Percentiles rank a stretch among this genome's conserved stretches.
Conservation (phyloP, 2,797 vertebrate genomes). For the Ptychadena robeensis region DNA sequence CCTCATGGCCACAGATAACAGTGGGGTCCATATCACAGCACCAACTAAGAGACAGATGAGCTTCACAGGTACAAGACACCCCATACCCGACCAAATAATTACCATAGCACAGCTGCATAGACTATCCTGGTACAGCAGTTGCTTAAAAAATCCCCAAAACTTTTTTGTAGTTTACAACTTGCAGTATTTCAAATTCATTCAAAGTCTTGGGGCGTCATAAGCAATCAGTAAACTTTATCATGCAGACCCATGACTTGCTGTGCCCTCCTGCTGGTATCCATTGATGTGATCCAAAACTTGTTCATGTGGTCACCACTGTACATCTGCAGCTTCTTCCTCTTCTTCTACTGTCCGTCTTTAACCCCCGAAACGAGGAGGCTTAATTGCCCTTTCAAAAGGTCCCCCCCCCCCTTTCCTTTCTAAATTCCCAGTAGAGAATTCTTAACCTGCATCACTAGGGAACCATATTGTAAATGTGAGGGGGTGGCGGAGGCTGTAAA, state of each 20-base stretch:
- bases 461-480: conserved; percentile 17
- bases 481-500: neutral
- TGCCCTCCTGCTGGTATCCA: neutral
- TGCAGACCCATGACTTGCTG: neutral
- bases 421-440: conserved; percentile 29
- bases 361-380: neutral
- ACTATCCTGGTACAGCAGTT: neutral
- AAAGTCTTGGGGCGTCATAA: too few relatives aligned
- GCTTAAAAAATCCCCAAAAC: too few relatives aligned
- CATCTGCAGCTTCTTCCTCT: conserved; percentile 1
- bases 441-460: conserved; percentile 38
- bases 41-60: neutral
- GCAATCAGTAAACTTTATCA: too few relatives aligned
- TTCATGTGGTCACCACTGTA: neutral
- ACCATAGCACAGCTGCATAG: neutral
- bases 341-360: neutral
- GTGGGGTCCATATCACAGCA: neutral
- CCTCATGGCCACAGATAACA: neutral
- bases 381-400: conserved; percentile 10
- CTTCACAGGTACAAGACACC: neutral
- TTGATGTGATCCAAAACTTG: neutral
- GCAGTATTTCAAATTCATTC: too few relatives aligned
- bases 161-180: neutral
- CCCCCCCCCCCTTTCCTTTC: conserved; percentile 7
- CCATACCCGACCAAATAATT: neutral